phyloP scores from a whole-genome alignment of 2,888 invertebrate species.

The Epistrophe eligans region DNA sequence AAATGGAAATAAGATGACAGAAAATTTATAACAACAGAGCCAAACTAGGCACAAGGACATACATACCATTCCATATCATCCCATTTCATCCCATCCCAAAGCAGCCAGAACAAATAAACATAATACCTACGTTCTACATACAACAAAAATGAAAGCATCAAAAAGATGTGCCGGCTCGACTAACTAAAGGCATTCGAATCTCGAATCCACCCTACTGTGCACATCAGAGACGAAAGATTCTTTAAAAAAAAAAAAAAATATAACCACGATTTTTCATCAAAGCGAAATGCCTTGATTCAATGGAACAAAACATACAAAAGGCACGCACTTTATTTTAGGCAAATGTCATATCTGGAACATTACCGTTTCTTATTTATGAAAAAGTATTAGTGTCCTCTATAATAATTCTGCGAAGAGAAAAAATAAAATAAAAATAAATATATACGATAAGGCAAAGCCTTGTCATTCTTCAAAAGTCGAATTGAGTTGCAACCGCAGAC shows the following conservation, averaged over 20 bases:
- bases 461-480: conserved; percentile 37
- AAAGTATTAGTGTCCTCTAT: conserved; percentile 37
- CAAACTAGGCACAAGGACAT: conserved; percentile 62
- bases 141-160: conserved; percentile 58
- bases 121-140: not conserved
- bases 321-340: conserved; percentile 44
- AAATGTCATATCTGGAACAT: conserved; percentile 41
- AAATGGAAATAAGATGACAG: conserved; percentile 73
- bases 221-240: not conserved
- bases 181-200: conserved; percentile 55
- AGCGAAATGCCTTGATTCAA: conserved; percentile 34
- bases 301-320: conserved; percentile 21
- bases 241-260: conserved; percentile 7
- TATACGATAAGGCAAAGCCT: conserved; percentile 14
- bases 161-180: conserved; percentile 47
- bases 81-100: not conserved
- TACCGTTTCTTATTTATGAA: conserved; percentile 31
- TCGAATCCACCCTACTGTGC: conserved; percentile 47
- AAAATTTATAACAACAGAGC: conserved; percentile 67
- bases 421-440: not conserved
- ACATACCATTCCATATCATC: not conserved
- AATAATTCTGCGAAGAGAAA: not conserved
- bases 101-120: conserved; percentile 34
- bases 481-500: conserved; percentile 39
- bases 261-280: conserved; percentile 35